Percentiles rank a stretch among this genome's conserved stretches.
Conservation (phyloP, 2,888 invertebrate species). For the Dynastes grantii region DNA sequence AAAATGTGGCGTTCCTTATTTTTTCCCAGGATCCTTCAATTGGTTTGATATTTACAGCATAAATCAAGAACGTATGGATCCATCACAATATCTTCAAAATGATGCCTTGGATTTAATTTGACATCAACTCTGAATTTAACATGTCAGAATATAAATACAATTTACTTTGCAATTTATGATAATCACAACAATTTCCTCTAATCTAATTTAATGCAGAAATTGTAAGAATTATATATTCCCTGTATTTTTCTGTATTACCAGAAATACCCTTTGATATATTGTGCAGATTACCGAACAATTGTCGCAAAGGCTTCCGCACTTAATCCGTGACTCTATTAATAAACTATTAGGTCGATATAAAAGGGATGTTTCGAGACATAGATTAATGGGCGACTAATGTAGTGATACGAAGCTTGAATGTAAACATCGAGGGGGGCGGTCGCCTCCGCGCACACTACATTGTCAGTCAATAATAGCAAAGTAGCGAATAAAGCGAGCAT, state of each 20-base stretch:
- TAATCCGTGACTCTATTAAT: constrained; percentile 55
- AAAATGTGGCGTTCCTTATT: too few relatives aligned
- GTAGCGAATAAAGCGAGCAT: constrained; percentile 57
- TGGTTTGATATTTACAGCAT: too few relatives aligned
- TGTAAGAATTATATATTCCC: not conserved
- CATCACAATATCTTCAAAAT: too few relatives aligned
- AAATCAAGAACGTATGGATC: too few relatives aligned
- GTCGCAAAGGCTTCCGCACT: constrained; percentile 20
- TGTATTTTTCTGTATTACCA: not conserved
- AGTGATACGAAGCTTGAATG: constrained; percentile 65
- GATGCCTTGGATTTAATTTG: too few relatives aligned
- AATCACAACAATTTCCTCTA: not conserved
- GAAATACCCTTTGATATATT: constrained; percentile 9
- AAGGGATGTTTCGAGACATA: constrained; percentile 59
- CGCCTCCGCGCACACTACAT: constrained; percentile 20
- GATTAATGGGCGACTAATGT: constrained; percentile 67
- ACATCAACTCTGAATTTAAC: too few relatives aligned
- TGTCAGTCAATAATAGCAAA: constrained; percentile 42
- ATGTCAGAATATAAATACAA: too few relatives aligned
- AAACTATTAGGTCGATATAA: constrained; percentile 57
- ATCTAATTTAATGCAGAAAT: not conserved
- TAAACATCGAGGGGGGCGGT: constrained; percentile 62
- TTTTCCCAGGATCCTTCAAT: too few relatives aligned
- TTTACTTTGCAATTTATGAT: too few relatives aligned
- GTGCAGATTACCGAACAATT: constrained; percentile 5